Evolutionary conservation across 2,888 invertebrate genomes (phyloP).

Genomic region (Epirrita christyi): DNA sequence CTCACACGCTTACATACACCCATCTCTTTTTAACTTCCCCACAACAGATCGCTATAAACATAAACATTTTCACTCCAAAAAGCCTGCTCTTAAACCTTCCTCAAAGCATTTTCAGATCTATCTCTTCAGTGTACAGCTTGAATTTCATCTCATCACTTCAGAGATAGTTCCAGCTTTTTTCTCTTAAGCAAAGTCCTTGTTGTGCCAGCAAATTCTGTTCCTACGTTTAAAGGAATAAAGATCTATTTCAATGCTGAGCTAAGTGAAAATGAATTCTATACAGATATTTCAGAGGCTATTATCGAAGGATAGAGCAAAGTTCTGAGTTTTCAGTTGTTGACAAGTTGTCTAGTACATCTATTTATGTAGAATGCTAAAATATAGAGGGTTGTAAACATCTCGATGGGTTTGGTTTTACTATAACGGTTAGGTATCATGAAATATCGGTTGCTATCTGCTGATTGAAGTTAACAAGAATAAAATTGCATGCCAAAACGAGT

Average conservation of each 20-base stretch:
- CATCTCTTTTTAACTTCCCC: conserved; percentile 82
- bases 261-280: conserved; percentile 76
- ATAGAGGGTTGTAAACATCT: conserved; percentile 60
- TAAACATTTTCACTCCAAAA: conserved; percentile 66
- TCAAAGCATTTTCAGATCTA: conserved; percentile 42
- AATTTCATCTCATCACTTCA: conserved; percentile 9
- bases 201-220: conserved; percentile 80
- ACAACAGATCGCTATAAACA: conserved; percentile 83
- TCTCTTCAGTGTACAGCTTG: fast-evolving
- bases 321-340: conserved; percentile 64
- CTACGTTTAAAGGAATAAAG: conserved; percentile 81
- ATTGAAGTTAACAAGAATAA: background rate
- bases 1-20: conserved; percentile 81
- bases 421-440: conserved; percentile 19
- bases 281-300: conserved; percentile 62
- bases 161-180: conserved; percentile 40
- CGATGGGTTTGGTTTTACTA: conserved; percentile 52
- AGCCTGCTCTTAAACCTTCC: conserved; percentile 46
- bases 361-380: conserved; percentile 44
- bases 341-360: conserved; percentile 46
- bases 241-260: conserved; percentile 76
- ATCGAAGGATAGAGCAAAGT: conserved; percentile 48
- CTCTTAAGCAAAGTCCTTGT: conserved; percentile 53
- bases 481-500: too few species aligned
- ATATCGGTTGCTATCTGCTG: conserved; percentile 12